Conservation (phyloP, 2,797 vertebrate species). For the Iguana delicatissima region DNA sequence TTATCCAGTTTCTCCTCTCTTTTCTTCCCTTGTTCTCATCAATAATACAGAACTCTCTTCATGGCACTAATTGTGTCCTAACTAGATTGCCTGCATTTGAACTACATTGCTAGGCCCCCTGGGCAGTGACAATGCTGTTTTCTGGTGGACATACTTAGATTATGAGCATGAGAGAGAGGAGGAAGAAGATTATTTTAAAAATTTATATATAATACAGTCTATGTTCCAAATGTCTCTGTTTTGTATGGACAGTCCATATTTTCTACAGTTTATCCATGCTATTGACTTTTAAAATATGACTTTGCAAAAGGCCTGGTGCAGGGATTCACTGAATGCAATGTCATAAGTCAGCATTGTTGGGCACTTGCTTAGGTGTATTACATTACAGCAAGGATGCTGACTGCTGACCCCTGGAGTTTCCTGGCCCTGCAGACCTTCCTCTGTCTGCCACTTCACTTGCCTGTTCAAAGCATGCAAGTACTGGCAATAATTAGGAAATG, state of each 20-base stretch:
- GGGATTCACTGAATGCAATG: not conserved
- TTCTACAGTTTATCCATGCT: not conserved
- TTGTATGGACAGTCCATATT: not conserved
- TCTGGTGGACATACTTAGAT: not conserved
- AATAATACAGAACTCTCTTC: conserved; percentile 12
- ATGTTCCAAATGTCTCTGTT: not conserved
- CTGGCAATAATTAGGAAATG: not conserved
- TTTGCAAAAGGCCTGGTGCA: not conserved
- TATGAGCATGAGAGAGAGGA: not conserved
- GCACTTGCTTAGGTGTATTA: not conserved
- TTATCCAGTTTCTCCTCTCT: conserved; percentile 11
- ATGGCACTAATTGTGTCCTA: conserved; percentile 15
- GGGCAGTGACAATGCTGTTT: not conserved
- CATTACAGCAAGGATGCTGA: not conserved
- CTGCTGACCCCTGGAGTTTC: not conserved
- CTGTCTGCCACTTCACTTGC: not conserved
- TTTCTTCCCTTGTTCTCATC: conserved; percentile 26
- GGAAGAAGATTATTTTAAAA: not conserved
- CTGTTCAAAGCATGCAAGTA: not conserved
- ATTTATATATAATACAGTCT: not conserved
- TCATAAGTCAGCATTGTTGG: not conserved
- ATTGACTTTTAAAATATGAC: not conserved
- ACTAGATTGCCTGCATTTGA: conserved; percentile 20
- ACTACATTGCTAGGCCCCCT: conserved; percentile 34
- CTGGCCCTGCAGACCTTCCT: not conserved